Evolutionary conservation across 2,888 invertebrate species (phyloP).

Genomic region (Sesia apiformis): DNA sequence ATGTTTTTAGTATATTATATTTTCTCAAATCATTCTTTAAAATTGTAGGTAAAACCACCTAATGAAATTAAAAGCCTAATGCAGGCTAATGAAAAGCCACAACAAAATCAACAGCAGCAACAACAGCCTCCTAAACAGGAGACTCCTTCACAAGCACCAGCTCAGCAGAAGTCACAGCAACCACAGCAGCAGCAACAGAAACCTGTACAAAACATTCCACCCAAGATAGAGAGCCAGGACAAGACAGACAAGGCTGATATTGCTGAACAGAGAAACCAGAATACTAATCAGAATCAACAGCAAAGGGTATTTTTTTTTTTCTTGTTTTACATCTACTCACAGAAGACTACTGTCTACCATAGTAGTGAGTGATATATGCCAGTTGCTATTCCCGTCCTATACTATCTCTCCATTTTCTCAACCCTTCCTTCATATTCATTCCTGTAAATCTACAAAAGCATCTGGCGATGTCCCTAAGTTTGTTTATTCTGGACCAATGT

Average conservation of each 20-base stretch:
- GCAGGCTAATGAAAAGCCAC: constrained; percentile 2
- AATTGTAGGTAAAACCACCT: no score
- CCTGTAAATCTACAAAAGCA: no score
- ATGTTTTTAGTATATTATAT: no score
- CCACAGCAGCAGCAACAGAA: constrained; percentile 17
- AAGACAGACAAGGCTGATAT: constrained; percentile 27
- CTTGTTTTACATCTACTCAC: neutral
- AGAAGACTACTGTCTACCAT: no score
- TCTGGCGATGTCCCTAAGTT: no score
- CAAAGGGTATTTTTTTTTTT: constrained; percentile 23
- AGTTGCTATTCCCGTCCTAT: no score
- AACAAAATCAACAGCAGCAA: constrained; percentile 9
- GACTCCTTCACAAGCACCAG: constrained; percentile 16
- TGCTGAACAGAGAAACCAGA: constrained; percentile 33
- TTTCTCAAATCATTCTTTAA: no score
- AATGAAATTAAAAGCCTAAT: no score
- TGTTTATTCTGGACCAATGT: no score
- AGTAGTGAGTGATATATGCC: no score
- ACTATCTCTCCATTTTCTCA: no score
- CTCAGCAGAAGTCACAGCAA: constrained; percentile 11
- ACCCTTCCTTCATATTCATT: no score
- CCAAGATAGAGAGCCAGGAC: constrained; percentile 18
- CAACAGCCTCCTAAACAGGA: constrained; percentile 14
- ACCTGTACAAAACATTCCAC: constrained; percentile 8
- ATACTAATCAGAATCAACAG: constrained; percentile 26